Evolutionary conservation across 2,888 invertebrate genomes (phyloP).

Genomic region (Prosopocoilus inquinatus): DNA sequence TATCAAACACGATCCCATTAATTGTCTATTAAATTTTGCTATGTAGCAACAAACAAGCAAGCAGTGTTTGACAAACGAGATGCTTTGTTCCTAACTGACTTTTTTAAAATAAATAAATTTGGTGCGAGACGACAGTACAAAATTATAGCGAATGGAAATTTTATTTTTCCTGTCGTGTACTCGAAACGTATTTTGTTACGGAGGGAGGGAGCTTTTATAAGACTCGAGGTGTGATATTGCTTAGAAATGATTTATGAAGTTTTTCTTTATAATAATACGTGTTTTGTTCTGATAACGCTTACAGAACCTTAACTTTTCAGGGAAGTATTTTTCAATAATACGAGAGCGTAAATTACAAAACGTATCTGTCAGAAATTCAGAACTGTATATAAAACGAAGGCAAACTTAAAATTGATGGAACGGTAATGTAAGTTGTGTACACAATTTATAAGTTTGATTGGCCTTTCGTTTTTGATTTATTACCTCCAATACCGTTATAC

Average conservation of each 20-base stretch:
- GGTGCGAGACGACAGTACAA: not conserved
- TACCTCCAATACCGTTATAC: too few relatives aligned
- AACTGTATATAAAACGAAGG: not conserved
- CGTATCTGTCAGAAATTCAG: conserved; percentile 27
- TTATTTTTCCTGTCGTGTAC: not conserved
- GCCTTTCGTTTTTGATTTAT: conserved; percentile 8
- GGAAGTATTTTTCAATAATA: conserved; percentile 19
- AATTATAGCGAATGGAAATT: not conserved
- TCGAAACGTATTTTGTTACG: too few relatives aligned
- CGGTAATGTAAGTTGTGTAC: conserved; percentile 12
- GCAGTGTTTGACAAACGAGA: too few relatives aligned
- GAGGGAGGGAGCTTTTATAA: too few relatives aligned
- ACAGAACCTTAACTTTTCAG: too few relatives aligned
- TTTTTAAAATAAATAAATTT: too few relatives aligned
- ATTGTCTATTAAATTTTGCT: conserved; percentile 1
- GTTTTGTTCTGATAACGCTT: too few relatives aligned
- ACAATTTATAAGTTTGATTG: conserved; percentile 18
- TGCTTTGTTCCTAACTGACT: too few relatives aligned
- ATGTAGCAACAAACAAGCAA: not conserved
- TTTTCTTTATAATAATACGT: too few relatives aligned
- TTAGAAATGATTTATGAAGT: too few relatives aligned
- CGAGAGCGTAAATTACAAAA: conserved; percentile 28
- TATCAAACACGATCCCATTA: conserved; percentile 14
- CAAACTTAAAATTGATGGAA: not conserved
- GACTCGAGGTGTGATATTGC: too few relatives aligned